These are phyloP conservation scores for Alsophila aescularia DNA, from an alignment of 2,888 invertebrate genomes.

Conservation along the genomic window DNA sequence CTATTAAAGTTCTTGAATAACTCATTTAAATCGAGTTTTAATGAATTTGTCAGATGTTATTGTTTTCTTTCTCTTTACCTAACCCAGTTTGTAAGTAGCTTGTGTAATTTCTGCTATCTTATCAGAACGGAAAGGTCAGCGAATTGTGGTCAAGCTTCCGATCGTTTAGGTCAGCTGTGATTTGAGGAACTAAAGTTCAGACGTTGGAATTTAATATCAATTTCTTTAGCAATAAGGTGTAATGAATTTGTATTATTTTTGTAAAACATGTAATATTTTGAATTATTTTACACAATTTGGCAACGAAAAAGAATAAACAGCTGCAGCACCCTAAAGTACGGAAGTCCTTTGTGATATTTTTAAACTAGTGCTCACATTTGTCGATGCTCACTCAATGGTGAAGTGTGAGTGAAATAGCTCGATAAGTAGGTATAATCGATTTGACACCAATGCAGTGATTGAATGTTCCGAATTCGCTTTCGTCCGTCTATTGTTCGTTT, in stretches of 20 bases:
- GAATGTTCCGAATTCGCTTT: too few species aligned
- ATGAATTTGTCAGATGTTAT: conserved; percentile 26
- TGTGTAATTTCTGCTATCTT: conserved; percentile 70
- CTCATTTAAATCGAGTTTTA: background rate
- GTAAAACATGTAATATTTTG: too few species aligned
- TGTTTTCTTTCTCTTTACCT: conserved; percentile 52
- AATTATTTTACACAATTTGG: too few species aligned
- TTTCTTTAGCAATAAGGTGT: background rate
- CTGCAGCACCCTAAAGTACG: too few species aligned
- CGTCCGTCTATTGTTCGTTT: background rate
- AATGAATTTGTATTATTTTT: background rate
- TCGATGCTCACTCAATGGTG: too few species aligned
- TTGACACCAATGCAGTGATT: too few species aligned
- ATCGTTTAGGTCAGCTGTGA: conserved; percentile 54
- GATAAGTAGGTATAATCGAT: too few species aligned
- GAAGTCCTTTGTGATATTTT: too few species aligned
- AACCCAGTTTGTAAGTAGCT: conserved; percentile 52
- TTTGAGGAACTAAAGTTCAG: conserved; percentile 12
- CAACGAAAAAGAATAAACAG: too few species aligned
- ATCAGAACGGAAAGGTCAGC: conserved; percentile 76
- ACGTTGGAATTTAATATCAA: conserved; percentile 1
- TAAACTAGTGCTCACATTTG: too few species aligned
- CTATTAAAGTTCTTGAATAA: background rate
- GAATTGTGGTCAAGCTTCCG: conserved; percentile 67
- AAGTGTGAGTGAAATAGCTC: too few species aligned